Percentiles rank a stretch among this genome's conserved stretches.
Conservation (phyloP, 2,797 vertebrate genomes). For the Eleutherodactylus coqui region DNA sequence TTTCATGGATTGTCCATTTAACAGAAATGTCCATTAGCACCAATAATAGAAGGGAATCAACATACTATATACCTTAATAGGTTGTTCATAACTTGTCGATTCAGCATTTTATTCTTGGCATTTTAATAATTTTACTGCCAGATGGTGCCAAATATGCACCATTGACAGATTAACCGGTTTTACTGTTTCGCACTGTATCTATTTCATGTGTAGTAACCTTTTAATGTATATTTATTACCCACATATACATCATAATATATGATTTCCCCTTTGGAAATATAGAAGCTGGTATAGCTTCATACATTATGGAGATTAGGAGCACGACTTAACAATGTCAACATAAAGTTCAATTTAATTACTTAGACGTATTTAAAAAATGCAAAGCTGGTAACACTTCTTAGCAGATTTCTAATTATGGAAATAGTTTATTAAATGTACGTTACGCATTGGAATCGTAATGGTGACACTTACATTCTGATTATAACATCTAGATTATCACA, state of each 20-base stretch:
- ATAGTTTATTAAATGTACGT: background rate
- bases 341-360: slow-evolving; percentile 17
- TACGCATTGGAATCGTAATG: background rate
- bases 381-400: slow-evolving; percentile 1
- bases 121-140: background rate
- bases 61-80: too few species aligned
- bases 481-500: background rate
- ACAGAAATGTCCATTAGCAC: too few species aligned
- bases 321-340: slow-evolving; percentile 17
- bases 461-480: background rate
- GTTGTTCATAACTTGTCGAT: background rate
- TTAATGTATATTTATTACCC: background rate
- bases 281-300: background rate
- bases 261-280: background rate
- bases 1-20: too few species aligned
- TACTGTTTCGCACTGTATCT: background rate
- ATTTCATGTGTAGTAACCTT: background rate
- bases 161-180: background rate
- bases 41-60: too few species aligned
- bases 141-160: background rate
- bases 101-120: background rate
- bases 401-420: slow-evolving; percentile 11
- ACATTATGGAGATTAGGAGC: slow-evolving; percentile 12
- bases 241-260: background rate
- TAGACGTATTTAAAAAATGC: background rate